Base-by-base conservation (phyloP, 2,113 vertebrate species). In the Barnardius zonarius region DNA sequence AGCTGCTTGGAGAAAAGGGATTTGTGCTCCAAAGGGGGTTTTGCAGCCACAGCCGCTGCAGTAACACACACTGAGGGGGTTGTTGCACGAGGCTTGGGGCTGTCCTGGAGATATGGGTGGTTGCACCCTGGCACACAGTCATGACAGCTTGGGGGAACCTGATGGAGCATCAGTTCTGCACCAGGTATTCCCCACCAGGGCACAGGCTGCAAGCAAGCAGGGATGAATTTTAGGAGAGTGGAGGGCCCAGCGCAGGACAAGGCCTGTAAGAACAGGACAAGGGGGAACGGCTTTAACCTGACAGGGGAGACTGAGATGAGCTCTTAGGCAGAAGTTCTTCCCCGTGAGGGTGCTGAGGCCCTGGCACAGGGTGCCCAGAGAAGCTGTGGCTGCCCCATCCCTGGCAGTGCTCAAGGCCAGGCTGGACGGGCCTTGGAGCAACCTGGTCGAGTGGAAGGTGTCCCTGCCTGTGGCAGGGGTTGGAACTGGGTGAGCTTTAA, bases 101-200 rank as follows among this genome's bases (percentile, higher is more conserved):
- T 79, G 14, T 54, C 57, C 35, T 8, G 1, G 59, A 20, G 51
- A 10, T 6, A 1, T 2, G 0, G 20, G 31, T 0, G 0, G 35
- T 19, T 41, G 35, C 12, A 55, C 80, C 59, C 37, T 15, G 37
- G 27, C 54, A 61, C 4, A 1, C 22, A 41, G 35, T 27, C 1
- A 5, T 23, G 52, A 48, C 1, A 5, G 49, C 39, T 35, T 4
- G 0, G 37, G 51, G 43, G 20, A 48, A 30, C 33, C 51, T 6
- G 11, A 8, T 70, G 41, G 33, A 80, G 68, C 51, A 37, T 37
- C 63, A 59, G 2, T 23, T 64, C 39, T 70, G 5, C 46, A 79
- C 39, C 0, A 0, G 63, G 57, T 17, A 20, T 57, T 27, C 13
- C 24, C 27, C 19, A 51, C 6, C 15, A 64, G 69, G 37, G 35